phyloP scores from a whole-genome alignment of 2,113 vertebrate genomes.

The Ammodytes marinus region DNA sequence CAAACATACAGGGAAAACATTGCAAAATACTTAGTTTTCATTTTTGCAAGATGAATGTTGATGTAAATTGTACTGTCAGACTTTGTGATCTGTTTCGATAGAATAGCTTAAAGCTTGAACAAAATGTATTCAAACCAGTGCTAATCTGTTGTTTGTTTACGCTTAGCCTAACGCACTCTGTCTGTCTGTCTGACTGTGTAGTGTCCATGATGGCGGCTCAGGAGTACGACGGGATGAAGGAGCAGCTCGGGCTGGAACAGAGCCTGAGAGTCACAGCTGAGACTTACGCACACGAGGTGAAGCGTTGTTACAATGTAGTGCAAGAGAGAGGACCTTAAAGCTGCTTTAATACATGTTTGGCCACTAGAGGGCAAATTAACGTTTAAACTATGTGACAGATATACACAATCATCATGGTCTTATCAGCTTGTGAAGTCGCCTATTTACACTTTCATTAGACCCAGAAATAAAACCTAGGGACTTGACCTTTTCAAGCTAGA shows the following conservation, averaged over 20 bases:
- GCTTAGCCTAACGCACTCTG: background rate
- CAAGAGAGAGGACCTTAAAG: background rate
- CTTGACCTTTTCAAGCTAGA: no score
- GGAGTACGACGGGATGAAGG: conserved; percentile 85
- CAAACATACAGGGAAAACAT: no score
- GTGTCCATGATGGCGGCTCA: conserved; percentile 86
- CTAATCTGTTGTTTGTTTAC: background rate
- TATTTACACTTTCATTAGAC: no score
- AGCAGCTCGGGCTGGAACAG: conserved; percentile 87
- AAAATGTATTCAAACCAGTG: background rate
- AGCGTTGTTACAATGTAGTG: background rate
- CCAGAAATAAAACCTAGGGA: no score
- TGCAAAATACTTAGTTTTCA: no score
- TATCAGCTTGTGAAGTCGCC: background rate
- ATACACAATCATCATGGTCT: background rate
- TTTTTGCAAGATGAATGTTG: no score
- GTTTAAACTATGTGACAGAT: no score
- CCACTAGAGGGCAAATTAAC: background rate
- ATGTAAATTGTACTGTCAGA: no score
- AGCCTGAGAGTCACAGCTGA: conserved; percentile 85
- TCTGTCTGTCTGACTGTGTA: conserved; percentile 28
- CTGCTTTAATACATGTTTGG: background rate
- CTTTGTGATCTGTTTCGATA: no score
- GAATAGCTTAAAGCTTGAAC: no score
- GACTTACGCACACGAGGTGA: conserved; percentile 85